phyloP scores from a whole-genome alignment of 2,888 invertebrate species.

The Eumacrocentrus americanus region DNA sequence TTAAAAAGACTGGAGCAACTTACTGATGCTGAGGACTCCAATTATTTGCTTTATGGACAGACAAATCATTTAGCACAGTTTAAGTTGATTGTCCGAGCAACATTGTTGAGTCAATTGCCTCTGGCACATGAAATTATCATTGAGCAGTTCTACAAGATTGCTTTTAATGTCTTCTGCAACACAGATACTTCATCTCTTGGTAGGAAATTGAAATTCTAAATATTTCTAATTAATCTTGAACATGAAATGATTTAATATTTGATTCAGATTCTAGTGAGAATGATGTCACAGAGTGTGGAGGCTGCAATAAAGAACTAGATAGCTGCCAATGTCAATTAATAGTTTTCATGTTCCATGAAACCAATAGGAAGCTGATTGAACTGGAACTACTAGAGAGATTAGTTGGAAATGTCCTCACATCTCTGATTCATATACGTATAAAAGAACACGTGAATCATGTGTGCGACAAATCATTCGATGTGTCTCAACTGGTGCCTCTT shows the following conservation, averaged over 20 bases:
- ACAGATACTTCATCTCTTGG: conserved; percentile 45
- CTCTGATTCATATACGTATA: conserved; percentile 82
- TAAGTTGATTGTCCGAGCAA: conserved; percentile 70
- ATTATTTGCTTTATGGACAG: conserved; percentile 62
- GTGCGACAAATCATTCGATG: conserved; percentile 87
- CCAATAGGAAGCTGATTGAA: conserved; percentile 77
- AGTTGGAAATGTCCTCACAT: conserved; percentile 83
- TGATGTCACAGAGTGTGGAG: conserved; percentile 69
- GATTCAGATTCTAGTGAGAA: conserved; percentile 64
- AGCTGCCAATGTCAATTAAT: conserved; percentile 72
- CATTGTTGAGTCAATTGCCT: conserved; percentile 75
- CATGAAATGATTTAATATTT: conserved; percentile 9
- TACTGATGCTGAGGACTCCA: conserved; percentile 32
- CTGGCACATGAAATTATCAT: conserved; percentile 73
- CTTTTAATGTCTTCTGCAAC: conserved; percentile 73
- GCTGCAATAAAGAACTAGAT: conserved; percentile 72
- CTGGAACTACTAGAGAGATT: conserved; percentile 81
- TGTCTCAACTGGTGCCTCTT: conserved; percentile 76
- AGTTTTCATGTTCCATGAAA: conserved; percentile 75
- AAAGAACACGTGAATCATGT: conserved; percentile 82
- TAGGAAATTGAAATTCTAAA: conserved; percentile 1
- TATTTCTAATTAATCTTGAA: conserved; percentile 11
- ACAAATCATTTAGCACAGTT: conserved; percentile 65
- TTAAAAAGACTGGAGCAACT: conserved; percentile 66
- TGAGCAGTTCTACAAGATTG: conserved; percentile 77